Base-by-base conservation (phyloP, 2,888 invertebrate genomes). In the Epinotia ramella region DNA sequence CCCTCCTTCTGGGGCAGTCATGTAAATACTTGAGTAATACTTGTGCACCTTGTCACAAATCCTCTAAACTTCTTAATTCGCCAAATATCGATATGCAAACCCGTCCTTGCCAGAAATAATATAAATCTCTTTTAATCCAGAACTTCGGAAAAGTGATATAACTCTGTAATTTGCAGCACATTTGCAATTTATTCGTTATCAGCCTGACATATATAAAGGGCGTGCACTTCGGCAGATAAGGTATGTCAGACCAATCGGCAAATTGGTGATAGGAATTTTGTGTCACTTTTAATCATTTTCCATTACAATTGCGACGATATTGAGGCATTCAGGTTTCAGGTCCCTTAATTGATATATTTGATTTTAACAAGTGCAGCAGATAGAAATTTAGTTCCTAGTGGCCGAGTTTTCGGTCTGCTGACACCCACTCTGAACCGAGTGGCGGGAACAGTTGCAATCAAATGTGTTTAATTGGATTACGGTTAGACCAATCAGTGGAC, bases 201-300 rank as follows among this genome's bases (percentile, higher is more conserved):
- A 33, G 57, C 28, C 71, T 57, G 76, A 72, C 76, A 76, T 62
- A 76, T 62, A 71, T 71, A 76, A 72, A 76, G 76, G 76, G 67
- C 74, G 73, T 75, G 65, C 40, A 66, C 56, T 71, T 62, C 63
- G 63, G 11, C 60, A 72, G 76, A 76, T 76, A 76, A 76, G 56
- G 62, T 28, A 33, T 64, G 57, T 5, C 69, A 60, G 69, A 53
- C 40, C 76, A 71, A 76, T 76, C 67, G 65, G 46, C 60, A 60
- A 76, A 72, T 67, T 67, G 66, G 49, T 57, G 74, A 53, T 62
- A 76, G 66, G 53, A 57, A 62, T 71, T 65, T 66, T 16, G 33
- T 65, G 53, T 62, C 62, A 40, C 33, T 33, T 44, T 49, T 73
- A 60, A 73, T 67, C 62, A 67, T 59, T 44, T 44, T 46, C 59